Evolutionary conservation across 2,113 vertebrate species (phyloP).

Genomic region (Oreochromis spilurus): DNA sequence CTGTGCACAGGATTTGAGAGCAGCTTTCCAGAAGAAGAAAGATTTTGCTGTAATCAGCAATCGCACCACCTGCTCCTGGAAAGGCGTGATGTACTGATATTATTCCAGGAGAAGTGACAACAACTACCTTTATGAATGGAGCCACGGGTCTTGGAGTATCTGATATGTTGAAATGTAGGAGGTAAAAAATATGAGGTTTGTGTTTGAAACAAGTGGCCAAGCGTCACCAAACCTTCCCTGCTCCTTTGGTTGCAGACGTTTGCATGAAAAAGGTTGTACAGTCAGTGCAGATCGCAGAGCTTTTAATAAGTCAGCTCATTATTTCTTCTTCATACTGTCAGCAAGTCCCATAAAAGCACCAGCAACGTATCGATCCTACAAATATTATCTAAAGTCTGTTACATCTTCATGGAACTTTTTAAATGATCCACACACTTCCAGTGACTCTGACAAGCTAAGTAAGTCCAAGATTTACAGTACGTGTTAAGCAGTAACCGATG

Average conservation of each 20-base stretch:
- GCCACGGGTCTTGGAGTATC: slow-evolving; percentile 5
- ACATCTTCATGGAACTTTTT: neutral
- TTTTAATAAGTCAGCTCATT: neutral
- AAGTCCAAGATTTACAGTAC: neutral
- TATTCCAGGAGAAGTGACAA: slow-evolving; percentile 1
- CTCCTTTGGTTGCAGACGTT: neutral
- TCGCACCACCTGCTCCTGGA: slow-evolving; percentile 4
- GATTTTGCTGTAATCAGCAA: slow-evolving; percentile 18
- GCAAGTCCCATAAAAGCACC: neutral
- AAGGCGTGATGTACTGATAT: slow-evolving; percentile 18
- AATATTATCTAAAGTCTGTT: neutral
- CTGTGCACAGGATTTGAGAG: slow-evolving; percentile 36
- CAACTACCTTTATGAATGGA: neutral
- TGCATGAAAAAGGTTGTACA: neutral
- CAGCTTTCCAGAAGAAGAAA: neutral
- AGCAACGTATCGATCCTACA: neutral
- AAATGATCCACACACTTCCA: neutral
- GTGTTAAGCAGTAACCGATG: neutral
- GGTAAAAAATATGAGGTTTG: neutral
- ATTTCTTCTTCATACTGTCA: neutral
- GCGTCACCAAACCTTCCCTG: neutral
- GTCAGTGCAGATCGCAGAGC: neutral
- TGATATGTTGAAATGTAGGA: neutral
- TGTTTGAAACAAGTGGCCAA: neutral
- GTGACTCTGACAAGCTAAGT: neutral